phyloP scores from a whole-genome alignment of 2,888 invertebrate species.

The Pristionchus fissidentatus region DNA sequence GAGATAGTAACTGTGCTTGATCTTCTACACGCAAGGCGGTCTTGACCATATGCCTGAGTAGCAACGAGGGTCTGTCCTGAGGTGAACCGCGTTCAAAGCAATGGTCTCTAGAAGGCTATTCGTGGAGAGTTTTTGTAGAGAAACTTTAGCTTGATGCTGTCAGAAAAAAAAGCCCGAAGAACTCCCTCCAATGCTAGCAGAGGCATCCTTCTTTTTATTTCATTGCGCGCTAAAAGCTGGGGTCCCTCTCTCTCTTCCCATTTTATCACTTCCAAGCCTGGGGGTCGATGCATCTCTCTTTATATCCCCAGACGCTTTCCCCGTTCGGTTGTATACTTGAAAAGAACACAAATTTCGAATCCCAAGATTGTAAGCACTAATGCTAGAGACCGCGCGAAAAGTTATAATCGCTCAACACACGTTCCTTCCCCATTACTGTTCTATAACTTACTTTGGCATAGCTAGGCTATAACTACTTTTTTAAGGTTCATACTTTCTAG shows the following conservation, averaged over 20 bases:
- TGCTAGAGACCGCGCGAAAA: neutral
- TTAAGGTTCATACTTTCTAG: neutral
- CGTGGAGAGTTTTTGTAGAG: no score
- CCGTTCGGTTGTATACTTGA: no score
- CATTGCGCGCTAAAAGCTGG: constrained; percentile 12
- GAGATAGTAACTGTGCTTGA: neutral
- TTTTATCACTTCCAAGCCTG: constrained; percentile 30
- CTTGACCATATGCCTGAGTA: neutral
- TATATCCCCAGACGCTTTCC: neutral
- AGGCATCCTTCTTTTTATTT: neutral
- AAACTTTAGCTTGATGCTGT: no score
- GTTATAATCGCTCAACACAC: neutral
- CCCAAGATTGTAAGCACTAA: neutral
- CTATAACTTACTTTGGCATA: neutral
- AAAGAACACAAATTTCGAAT: no score
- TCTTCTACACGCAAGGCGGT: neutral
- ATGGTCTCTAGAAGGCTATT: no score
- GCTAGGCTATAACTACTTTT: neutral
- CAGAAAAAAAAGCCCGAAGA: constrained; percentile 20
- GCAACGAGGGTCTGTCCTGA: no score
- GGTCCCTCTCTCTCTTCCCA: neutral
- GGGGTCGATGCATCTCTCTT: neutral
- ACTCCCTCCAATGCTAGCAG: neutral
- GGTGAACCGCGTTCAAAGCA: no score
- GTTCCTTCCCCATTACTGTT: neutral